Evolutionary conservation across 2,888 invertebrate genomes (phyloP).

Genomic region (Hirtodrosophila trivittata): DNA sequence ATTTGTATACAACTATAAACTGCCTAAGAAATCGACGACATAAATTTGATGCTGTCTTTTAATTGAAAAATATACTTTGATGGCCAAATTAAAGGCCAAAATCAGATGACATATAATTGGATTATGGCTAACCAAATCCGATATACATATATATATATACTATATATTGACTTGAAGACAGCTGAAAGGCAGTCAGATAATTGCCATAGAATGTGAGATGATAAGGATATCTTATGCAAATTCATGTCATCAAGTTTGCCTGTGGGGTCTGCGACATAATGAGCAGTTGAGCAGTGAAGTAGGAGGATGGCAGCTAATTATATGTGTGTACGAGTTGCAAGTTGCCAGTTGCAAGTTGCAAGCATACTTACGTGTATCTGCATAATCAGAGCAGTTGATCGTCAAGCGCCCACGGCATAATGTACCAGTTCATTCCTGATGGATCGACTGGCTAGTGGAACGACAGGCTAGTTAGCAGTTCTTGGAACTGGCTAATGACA

Average conservation of each 20-base stretch:
- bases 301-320: constrained; percentile 38
- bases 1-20: constrained; percentile 24
- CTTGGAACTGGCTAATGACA: constrained; percentile 76
- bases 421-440: constrained; percentile 61
- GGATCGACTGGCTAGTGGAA: constrained; percentile 57
- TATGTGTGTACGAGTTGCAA: constrained; percentile 23
- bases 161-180: constrained; percentile 1
- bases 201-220: constrained; percentile 50
- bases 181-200: constrained; percentile 44
- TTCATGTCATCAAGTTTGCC: constrained; percentile 61
- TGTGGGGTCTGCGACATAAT: constrained; percentile 70
- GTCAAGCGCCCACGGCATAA: constrained; percentile 65
- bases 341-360: too few relatives aligned
- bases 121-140: too few relatives aligned
- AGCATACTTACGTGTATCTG: constrained; percentile 42
- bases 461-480: constrained; percentile 70
- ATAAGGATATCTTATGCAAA: constrained; percentile 65
- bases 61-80: constrained; percentile 59
- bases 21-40: constrained; percentile 40
- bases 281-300: constrained; percentile 47
- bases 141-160: too few relatives aligned
- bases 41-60: constrained; percentile 41
- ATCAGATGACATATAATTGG: constrained; percentile 18
- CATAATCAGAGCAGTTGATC: constrained; percentile 70
- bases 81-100: constrained; percentile 18